Base-by-base conservation (phyloP, 2,113 vertebrate species). In the Ptychochromis oligacanthus region DNA sequence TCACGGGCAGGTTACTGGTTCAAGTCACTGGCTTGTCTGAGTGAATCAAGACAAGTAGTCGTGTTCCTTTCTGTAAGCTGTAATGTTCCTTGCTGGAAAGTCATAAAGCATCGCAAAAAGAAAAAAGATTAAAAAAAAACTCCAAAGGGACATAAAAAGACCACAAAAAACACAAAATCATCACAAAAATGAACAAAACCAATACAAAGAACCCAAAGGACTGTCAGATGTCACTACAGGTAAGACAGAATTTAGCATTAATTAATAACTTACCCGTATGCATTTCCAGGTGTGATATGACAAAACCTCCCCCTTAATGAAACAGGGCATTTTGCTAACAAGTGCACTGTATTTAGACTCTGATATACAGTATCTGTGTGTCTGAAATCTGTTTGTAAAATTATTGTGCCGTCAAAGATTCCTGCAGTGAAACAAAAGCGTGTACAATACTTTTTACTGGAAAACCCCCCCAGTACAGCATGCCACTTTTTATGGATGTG, bases 1-100 rank as follows among this genome's bases (percentile, higher is more conserved):
- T 84, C 75, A 54, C 31, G 40, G 49, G 72, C 26, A 64, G 60
- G 78, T 88, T 38, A 52, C 11, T 13, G 46, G 74, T 85, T 88
- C 62, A 82, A 74, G 75, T 87, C 80, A 5, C 38, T n/a, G 4
- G 18, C 54, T 18, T 70, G 59, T 72, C 13, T 75, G 28, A 5
- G 31, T 14, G 20, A 80, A 77, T 70, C 72, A 22, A 24, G 31
- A 17, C 55, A 26, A 12, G 17, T 61, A 61, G 55, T 15, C 12
- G 2, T 52, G 64, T 34, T 70, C 8, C 10, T 24, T 22, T 54
- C 15, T 2, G 24, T 59, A 6, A 36, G 22, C 0, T 6, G 20
- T 17, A 36, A 49, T 14, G 5, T 49, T 79, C 38, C 13, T 24
- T 28, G 55, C 10, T 28, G 18, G 1, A 38, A 38, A 55, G 20